Evolutionary conservation across 2,888 invertebrate species (phyloP).

Genomic region (Yponomeuta sedellus): DNA sequence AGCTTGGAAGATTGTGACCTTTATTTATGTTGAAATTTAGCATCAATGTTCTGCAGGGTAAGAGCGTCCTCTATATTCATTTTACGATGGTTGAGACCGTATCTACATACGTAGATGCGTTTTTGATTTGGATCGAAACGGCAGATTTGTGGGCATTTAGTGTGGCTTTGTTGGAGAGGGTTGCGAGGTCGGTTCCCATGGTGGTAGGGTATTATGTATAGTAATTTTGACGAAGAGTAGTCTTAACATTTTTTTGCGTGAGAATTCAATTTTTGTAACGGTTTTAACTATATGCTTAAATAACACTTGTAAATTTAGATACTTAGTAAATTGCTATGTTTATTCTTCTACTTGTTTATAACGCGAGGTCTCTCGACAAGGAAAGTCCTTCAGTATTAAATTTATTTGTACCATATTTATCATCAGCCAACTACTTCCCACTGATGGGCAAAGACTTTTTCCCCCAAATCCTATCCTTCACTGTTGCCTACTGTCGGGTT

Average conservation of each 20-base stretch:
- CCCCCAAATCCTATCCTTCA: too few species aligned
- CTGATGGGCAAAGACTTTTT: too few species aligned
- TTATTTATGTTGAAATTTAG: background rate
- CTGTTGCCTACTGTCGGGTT: too few species aligned
- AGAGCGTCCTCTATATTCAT: background rate
- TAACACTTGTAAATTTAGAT: too few species aligned
- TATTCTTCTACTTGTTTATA: too few species aligned
- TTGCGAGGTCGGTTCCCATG: constrained; percentile 28
- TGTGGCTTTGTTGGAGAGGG: constrained; percentile 29
- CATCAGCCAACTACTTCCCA: too few species aligned
- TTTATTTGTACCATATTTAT: too few species aligned
- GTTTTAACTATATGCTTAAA: too few species aligned
- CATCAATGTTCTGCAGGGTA: background rate
- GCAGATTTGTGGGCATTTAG: constrained; percentile 69
- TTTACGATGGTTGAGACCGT: background rate
- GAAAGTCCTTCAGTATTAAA: too few species aligned
- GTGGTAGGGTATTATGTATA: background rate
- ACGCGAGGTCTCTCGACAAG: too few species aligned
- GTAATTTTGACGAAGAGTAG: background rate
- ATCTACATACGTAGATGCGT: constrained; percentile 45
- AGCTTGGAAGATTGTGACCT: background rate
- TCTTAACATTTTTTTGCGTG: background rate
- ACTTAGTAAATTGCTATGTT: too few species aligned
- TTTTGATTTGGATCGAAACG: constrained; percentile 61
- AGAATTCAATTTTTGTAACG: too few species aligned